phyloP scores from a whole-genome alignment of 2,797 vertebrate genomes.

The Phyllotis vaccarum region DNA sequence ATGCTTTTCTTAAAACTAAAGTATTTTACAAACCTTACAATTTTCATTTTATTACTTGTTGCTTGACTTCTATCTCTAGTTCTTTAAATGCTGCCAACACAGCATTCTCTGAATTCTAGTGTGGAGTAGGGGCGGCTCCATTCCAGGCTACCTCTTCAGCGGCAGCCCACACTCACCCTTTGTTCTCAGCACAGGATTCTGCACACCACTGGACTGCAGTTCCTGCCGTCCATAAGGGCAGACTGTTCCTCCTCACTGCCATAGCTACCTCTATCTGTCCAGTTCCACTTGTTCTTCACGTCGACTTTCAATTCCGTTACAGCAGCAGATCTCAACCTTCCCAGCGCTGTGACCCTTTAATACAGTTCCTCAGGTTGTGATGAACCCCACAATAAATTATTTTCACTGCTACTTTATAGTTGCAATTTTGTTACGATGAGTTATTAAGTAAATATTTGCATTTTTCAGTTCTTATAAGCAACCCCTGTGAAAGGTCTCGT shows the following conservation, averaged over 20 bases:
- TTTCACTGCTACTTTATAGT: neutral
- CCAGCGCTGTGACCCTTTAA: neutral
- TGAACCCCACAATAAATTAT: neutral
- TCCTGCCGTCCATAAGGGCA: neutral
- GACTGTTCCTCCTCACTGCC: rapidly evolving
- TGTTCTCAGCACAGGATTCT: neutral
- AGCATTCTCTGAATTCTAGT: neutral
- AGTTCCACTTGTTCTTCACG: neutral
- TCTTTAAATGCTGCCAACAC: neutral
- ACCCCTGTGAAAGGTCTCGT: neutral
- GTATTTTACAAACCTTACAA: slow-evolving; percentile 7
- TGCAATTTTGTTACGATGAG: neutral
- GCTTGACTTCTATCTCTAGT: neutral
- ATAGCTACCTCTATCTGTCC: neutral
- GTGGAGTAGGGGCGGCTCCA: neutral
- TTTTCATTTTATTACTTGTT: slow-evolving; percentile 16
- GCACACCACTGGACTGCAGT: neutral
- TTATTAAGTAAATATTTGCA: neutral
- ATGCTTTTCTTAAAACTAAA: neutral
- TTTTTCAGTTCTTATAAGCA: neutral
- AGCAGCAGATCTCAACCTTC: neutral
- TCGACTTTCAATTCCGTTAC: neutral
- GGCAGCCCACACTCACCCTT: neutral
- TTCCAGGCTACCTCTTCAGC: neutral
- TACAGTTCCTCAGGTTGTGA: neutral